Evolutionary conservation across 2,113 vertebrate species (phyloP), one percentile per base, ranked within the genome.

Genomic region (Nibea coibor): DNA sequence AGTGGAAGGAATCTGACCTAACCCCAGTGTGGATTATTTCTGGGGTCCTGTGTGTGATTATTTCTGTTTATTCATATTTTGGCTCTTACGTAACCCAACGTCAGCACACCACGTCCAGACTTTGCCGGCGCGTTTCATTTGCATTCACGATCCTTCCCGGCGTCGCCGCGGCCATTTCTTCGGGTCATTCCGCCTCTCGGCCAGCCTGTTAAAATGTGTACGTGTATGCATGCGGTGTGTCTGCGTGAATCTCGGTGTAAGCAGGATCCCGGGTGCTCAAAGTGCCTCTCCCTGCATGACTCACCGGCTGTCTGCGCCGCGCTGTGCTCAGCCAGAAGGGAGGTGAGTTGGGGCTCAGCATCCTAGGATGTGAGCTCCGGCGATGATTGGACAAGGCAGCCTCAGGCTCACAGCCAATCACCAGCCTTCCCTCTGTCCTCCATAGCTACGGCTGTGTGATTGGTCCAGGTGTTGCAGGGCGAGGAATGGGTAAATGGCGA

Each of bases 401-500:
- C 59, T 85, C 69, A 65, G 83, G 85, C 86, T 84, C 43, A 3
- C 66, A 93, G 85, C 93, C 93, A 94, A 93, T 95, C 79, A 45
- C 53, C 11, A 22, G 71, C 68, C 81, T 88, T 43, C 58, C 66
- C 85, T 81, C 80, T 53, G 82, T 88, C 80, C 87, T 88, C 85
- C 76, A 50, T 91, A 84, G 91, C 91, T 91, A 90, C 88, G 42
- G 74, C 63, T 31, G 45, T 82, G 24, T 84, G 91, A 94, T 94
- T 94, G 93, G 93, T 80, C 77, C 93, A 94, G 94, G 94, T 94
- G 93, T 93, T 94, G 93, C 86, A 88, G 91, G 90, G 93, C 11
- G 89, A 94, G 89, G 69, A 93, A 86, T 62, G 82, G 84, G 65
- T 81, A 82, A 54, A 84, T 66, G 53, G 70, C 0, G 2, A 84